These are phyloP conservation scores for Poecilia wingei DNA, from an alignment of 2,797 vertebrate species.

Conservation along the genomic window DNA sequence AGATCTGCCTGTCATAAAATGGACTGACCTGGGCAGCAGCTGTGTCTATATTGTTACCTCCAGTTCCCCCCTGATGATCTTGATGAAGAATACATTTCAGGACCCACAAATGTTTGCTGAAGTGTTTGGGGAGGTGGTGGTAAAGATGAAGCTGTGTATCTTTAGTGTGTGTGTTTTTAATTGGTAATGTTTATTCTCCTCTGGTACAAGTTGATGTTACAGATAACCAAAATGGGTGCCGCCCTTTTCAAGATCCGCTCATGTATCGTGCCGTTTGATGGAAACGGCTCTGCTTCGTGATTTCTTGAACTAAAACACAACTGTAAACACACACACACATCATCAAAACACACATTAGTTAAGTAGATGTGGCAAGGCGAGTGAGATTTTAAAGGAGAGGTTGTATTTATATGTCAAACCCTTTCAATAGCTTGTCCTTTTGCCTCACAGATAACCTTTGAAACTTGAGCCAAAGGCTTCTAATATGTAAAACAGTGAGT, in stretches of 20 bases:
- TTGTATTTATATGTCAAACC: slow-evolving; percentile 6
- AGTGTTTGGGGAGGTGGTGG: slow-evolving; percentile 19
- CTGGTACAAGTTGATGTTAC: slow-evolving; percentile 1
- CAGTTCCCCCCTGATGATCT: slow-evolving; percentile 69
- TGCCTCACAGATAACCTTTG: slow-evolving; percentile 29
- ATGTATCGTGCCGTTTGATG: background rate
- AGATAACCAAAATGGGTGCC: slow-evolving; percentile 24
- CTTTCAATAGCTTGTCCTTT: slow-evolving; percentile 40
- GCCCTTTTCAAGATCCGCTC: slow-evolving; percentile 20
- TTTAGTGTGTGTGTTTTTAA: slow-evolving; percentile 20
- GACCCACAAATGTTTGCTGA: slow-evolving; percentile 24
- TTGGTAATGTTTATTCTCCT: slow-evolving; percentile 21
- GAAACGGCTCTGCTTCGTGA: background rate
- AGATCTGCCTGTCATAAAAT: slow-evolving; percentile 63
- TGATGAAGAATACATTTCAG: slow-evolving; percentile 68
- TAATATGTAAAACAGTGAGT: slow-evolving; percentile 16
- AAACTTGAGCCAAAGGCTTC: slow-evolving; percentile 22
- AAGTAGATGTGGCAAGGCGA: slow-evolving; percentile 12
- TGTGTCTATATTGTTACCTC: slow-evolving; percentile 70
- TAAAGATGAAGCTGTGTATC: slow-evolving; percentile 22
- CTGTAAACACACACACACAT: slow-evolving; percentile 7
- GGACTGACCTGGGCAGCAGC: slow-evolving; percentile 55
- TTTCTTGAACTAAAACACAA: background rate
- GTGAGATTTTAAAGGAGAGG: slow-evolving; percentile 29
- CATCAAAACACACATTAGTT: slow-evolving; percentile 10